Base-by-base conservation (phyloP, 1,140 invertebrate genomes). In the Lutraria rhynchaena region DNA sequence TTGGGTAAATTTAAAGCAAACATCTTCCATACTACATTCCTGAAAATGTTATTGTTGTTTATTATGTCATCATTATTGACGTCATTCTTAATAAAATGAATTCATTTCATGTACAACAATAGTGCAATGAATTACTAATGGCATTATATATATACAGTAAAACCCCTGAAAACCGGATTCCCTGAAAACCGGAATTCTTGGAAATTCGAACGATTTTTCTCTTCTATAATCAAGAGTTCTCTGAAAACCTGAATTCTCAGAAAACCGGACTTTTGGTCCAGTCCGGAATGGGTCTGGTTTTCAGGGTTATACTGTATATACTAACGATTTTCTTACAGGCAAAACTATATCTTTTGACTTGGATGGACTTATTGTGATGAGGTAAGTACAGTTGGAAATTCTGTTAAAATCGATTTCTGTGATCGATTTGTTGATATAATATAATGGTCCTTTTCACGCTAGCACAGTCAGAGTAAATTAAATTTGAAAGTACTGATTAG, bases 301-400 rank as follows among this genome's bases (percentile, higher is more conserved):
- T n/a, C n/a, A n/a, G n/a, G n/a, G n/a, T n/a, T n/a, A n/a, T n/a
- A n/a, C n/a, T n/a, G 9, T 49, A 49, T 11, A 49, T 19, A 11
- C 44, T 49, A 49, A 49, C 19, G 11, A 11, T 49, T 11, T 11
- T 24, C 27, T 65, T 35, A 15, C 37, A 65, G 61, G 61, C 27
- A 46, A 65, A 65, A n/a, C 13, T n/a, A 65, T 44, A 15, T 0
- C 7, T 1, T 65, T 65, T 65, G 61, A 65, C 61, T 44, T 65
- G 9, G 61, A 65, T 44, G 61, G 61, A 37, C 37, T 65, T 15
- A 24, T 65, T 9, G 13, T 33, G 1, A 1, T 60, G 7, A 9
- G 31, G 57, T 60, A 33, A 60, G 57, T 17, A 5, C 31, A 29
- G 24, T 53, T 19, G 4, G 3, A n/a, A n/a, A 53, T 53, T 53